phyloP scores from a whole-genome alignment of 1,140 invertebrate genomes.

The Gonatopus flavifemur region DNA sequence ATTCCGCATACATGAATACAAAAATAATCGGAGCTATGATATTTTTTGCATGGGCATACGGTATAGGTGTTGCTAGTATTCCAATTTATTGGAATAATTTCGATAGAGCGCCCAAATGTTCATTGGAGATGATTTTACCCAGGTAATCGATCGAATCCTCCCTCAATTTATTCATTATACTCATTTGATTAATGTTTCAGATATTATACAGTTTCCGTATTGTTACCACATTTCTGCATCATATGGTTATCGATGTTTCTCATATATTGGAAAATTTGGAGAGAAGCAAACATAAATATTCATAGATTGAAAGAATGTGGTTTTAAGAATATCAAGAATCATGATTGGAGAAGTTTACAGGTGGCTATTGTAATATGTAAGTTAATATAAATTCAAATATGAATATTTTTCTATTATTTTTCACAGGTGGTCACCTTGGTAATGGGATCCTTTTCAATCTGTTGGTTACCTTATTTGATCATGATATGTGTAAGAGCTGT shows the following conservation, averaged over 20 bases:
- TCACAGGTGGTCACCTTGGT: conserved; percentile 72
- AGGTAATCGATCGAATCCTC: too few relatives aligned
- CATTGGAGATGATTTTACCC: conserved; percentile 58
- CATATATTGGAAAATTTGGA: conserved; percentile 75
- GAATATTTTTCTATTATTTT: conserved; percentile 1
- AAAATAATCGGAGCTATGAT: conserved; percentile 64
- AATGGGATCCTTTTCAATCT: conserved; percentile 72
- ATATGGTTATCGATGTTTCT: conserved; percentile 72
- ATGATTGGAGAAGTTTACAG: conserved; percentile 72
- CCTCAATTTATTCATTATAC: too few relatives aligned
- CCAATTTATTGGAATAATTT: conserved; percentile 75
- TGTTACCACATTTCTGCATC: conserved; percentile 68
- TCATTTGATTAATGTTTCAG: too few relatives aligned
- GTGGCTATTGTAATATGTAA: conserved; percentile 31
- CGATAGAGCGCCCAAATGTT: conserved; percentile 59
- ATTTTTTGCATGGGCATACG: conserved; percentile 64
- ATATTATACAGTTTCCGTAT: conserved; percentile 66
- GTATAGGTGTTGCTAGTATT: conserved; percentile 64
- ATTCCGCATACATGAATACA: conserved; percentile 66
- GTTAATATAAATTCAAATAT: neutral
- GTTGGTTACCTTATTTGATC: conserved; percentile 75
- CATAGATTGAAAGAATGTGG: conserved; percentile 59
- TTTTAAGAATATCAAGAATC: conserved; percentile 35
- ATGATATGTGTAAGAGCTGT: conserved; percentile 66
- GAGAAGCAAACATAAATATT: conserved; percentile 69